These are phyloP conservation scores for Dolichopus griseipennis DNA, from an alignment of 2,888 invertebrate genomes.

Conservation along the genomic window DNA sequence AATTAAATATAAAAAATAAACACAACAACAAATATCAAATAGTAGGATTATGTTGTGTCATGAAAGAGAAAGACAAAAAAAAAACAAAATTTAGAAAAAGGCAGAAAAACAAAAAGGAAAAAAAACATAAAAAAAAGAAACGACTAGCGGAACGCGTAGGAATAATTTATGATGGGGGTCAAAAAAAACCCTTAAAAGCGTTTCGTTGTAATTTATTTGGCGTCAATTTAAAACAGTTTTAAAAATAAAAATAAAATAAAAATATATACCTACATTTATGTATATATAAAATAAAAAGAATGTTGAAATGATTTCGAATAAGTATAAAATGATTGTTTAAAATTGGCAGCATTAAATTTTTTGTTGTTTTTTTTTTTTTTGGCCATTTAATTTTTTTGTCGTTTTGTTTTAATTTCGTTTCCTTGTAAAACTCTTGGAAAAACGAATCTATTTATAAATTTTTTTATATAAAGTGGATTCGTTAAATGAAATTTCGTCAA, in stretches of 20 bases:
- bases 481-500: no score
- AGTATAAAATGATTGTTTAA: neutral
- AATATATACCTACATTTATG: no score
- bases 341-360: neutral
- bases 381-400: neutral
- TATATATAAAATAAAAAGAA: constrained; percentile 48
- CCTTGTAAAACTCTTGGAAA: neutral
- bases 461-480: no score
- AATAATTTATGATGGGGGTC: constrained; percentile 8
- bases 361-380: neutral
- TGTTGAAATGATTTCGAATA: neutral
- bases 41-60: no score
- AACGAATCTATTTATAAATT: no score
- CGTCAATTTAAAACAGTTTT: constrained; percentile 16
- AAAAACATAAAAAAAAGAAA: neutral
- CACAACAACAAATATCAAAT: no score
- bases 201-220: constrained; percentile 18
- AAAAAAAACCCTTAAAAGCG: constrained; percentile 16
- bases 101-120: neutral
- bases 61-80: no score
- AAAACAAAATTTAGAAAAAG: neutral
- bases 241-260: constrained; percentile 43
- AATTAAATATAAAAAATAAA: no score
- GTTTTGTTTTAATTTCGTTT: neutral
- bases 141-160: constrained; percentile 1